Evolutionary conservation across 2,113 vertebrate species (phyloP).

Genomic region (Oplegnathus fasciatus): DNA sequence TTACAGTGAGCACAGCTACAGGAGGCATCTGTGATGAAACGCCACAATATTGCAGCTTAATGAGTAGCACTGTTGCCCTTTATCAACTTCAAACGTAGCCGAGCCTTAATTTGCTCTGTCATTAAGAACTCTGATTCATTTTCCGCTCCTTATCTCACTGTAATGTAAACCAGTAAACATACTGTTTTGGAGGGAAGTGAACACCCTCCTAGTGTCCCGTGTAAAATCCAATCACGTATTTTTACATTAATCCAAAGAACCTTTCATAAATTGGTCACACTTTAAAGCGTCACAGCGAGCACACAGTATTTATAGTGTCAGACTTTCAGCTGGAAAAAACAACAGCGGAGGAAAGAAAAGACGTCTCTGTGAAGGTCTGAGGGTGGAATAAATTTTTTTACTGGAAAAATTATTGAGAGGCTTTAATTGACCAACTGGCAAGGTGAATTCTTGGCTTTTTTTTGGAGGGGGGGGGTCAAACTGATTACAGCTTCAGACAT

Average conservation of each 20-base stretch:
- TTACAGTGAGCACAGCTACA: conserved; percentile 8
- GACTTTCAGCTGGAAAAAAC: conserved; percentile 80
- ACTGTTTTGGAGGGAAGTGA: background rate
- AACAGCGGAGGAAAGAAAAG: conserved; percentile 81
- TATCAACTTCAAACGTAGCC: background rate
- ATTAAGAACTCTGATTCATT: background rate
- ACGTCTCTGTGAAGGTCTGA: conserved; percentile 71
- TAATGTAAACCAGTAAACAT: background rate
- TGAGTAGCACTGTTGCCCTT: background rate
- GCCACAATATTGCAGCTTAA: background rate
- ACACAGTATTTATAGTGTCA: conserved; percentile 57
- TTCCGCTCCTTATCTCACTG: background rate
- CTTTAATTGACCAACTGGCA: conserved; percentile 59
- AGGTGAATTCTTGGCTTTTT: conserved; percentile 42
- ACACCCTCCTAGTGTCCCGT: background rate
- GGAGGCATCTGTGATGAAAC: conserved; percentile 5
- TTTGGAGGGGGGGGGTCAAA: background rate
- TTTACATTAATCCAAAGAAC: conserved; percentile 4
- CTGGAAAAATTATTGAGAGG: conserved; percentile 56
- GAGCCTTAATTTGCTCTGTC: background rate
- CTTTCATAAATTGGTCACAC: conserved; percentile 14
- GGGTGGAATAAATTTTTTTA: conserved; percentile 56
- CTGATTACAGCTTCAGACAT: conserved; percentile 37
- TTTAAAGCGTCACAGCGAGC: conserved; percentile 32
- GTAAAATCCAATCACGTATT: background rate